Conservation (phyloP, 1,140 invertebrate species). For the Nephila pilipes region DNA sequence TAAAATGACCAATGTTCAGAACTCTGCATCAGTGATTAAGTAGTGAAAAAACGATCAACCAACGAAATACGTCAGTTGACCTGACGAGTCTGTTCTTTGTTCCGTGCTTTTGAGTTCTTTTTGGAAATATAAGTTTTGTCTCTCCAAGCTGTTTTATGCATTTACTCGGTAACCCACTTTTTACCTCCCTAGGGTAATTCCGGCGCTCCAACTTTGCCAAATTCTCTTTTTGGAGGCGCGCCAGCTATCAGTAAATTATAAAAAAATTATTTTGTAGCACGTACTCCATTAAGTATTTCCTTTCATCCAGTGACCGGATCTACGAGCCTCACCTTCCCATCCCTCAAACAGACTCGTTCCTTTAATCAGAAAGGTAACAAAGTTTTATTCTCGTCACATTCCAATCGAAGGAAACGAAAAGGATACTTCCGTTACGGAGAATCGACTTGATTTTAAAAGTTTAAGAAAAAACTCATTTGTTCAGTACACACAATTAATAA, state of each 20-base stretch:
- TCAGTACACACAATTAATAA: too few relatives aligned
- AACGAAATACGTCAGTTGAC: too few relatives aligned
- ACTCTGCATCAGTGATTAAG: too few relatives aligned
- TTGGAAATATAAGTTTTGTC: not conserved
- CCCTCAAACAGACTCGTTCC: too few relatives aligned
- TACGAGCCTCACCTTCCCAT: not conserved
- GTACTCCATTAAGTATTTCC: slow-evolving; percentile 21
- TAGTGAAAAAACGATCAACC: too few relatives aligned
- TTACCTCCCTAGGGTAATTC: not conserved
- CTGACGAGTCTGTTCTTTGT: not conserved
- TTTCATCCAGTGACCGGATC: not conserved
- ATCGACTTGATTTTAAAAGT: too few relatives aligned
- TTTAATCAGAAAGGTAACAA: too few relatives aligned
- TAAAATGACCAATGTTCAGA: too few relatives aligned
- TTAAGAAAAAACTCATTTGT: too few relatives aligned
- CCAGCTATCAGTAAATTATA: slow-evolving; percentile 15
- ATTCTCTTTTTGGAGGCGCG: not conserved
- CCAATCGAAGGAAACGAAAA: too few relatives aligned
- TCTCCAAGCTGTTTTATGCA: not conserved
- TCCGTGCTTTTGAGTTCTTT: not conserved
- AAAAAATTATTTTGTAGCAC: slow-evolving; percentile 50
- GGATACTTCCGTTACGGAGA: too few relatives aligned
- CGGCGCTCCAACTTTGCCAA: not conserved
- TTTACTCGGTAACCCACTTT: slow-evolving; percentile 52
- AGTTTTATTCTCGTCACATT: too few relatives aligned